Conservation (phyloP, 2,797 vertebrate genomes). For the Hybognathus amarus region DNA sequence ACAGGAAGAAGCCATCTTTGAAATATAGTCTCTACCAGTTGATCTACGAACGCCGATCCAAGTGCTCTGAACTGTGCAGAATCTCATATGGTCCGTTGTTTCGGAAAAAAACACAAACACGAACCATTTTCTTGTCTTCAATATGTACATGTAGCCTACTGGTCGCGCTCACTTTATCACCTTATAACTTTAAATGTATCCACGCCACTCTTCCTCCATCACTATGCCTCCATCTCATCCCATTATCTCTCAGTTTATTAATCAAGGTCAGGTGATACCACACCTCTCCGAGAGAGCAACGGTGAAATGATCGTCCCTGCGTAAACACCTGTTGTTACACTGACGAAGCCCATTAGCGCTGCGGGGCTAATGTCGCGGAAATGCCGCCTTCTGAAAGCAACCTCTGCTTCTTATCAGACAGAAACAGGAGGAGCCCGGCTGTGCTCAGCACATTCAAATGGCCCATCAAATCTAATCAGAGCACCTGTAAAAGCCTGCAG, state of each 20-base stretch:
- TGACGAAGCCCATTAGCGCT: conserved; percentile 50
- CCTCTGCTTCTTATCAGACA: conserved; percentile 74
- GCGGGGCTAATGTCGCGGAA: conserved; percentile 29
- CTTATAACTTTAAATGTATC: background rate
- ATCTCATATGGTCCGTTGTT: too few species aligned
- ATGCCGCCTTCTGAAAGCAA: conserved; percentile 46
- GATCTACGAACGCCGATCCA: too few species aligned
- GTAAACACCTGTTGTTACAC: conserved; percentile 59
- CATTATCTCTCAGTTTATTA: conserved; percentile 40
- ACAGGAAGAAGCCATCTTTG: too few species aligned
- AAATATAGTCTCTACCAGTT: too few species aligned
- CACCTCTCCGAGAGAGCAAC: conserved; percentile 24
- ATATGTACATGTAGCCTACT: too few species aligned
- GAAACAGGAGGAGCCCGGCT: conserved; percentile 73
- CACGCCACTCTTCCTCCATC: background rate
- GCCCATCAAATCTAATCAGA: conserved; percentile 75
- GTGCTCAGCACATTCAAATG: conserved; percentile 79
- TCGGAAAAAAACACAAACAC: too few species aligned
- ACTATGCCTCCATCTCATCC: background rate
- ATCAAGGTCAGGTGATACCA: conserved; percentile 39
- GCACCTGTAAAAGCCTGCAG: conserved; percentile 72
- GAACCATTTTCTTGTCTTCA: too few species aligned
- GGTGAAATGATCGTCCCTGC: conserved; percentile 25
- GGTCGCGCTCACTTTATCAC: too few species aligned
- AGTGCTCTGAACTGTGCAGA: too few species aligned